phyloP scores from a whole-genome alignment of 2,888 invertebrate genomes.

The Steinernema hermaphroditum region DNA sequence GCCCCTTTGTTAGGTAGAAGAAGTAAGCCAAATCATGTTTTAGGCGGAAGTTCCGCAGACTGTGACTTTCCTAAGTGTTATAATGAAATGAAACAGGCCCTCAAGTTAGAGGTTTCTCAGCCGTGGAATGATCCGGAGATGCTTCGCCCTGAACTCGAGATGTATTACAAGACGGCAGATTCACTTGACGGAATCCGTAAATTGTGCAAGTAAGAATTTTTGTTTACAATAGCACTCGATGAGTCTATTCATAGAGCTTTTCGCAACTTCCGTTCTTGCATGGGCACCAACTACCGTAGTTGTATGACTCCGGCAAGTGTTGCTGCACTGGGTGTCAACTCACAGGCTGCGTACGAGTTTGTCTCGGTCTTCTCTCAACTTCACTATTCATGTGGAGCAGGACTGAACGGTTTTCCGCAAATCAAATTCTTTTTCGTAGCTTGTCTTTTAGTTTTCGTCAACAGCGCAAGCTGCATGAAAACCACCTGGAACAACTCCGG shows the following conservation, averaged over 20 bases:
- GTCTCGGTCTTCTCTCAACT: slow-evolving; percentile 54
- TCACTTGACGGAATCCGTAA: background rate
- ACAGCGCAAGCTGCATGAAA: slow-evolving; percentile 46
- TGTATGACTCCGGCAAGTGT: slow-evolving; percentile 49
- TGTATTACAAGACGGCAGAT: background rate
- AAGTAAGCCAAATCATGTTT: background rate
- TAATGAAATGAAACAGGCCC: background rate
- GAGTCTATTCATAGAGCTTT: slow-evolving; percentile 57
- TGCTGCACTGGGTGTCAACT: slow-evolving; percentile 38
- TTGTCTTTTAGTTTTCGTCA: slow-evolving; percentile 45
- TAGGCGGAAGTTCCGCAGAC: background rate
- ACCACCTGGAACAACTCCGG: slow-evolving; percentile 43
- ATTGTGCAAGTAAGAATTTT: background rate
- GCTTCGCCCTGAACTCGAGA: background rate
- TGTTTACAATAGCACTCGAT: too few species aligned
- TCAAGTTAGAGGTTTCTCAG: background rate
- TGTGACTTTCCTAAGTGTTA: background rate
- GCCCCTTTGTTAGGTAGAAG: background rate
- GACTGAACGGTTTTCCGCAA: slow-evolving; percentile 46
- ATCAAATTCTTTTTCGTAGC: background rate
- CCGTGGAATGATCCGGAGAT: slow-evolving; percentile 1
- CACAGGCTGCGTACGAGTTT: slow-evolving; percentile 46
- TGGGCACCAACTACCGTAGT: slow-evolving; percentile 42
- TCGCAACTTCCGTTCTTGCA: slow-evolving; percentile 52
- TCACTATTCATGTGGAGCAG: slow-evolving; percentile 57